Evolutionary conservation across 2,888 invertebrate species (phyloP), one percentile per base, ranked within the genome.

Genomic region (Volucella zonaria): DNA sequence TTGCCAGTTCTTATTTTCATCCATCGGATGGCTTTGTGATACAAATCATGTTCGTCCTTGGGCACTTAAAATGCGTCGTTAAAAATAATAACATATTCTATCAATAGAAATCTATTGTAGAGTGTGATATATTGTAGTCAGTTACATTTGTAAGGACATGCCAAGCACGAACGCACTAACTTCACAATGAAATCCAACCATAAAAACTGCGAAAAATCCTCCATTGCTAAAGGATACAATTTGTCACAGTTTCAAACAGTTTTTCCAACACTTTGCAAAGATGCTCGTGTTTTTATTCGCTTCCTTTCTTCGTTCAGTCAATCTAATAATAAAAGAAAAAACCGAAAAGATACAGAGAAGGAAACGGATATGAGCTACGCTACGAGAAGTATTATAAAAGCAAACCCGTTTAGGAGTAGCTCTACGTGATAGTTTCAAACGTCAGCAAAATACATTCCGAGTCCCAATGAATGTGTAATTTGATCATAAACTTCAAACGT

Each of bases 381-480:
- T 54, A 47, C 47, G 54, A 54, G 38, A 3, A 42, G 56, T n/a
- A 40, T 14, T n/a, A 15, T 61, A 43, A 31, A 70, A 54, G 49
- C 56, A 62, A 70, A 38, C 38, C 62, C 70, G 70, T 58, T 66
- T 74, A 64, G 58, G 64, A 75, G 47, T 45, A 40, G 6, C 31
- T 31, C 6, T 64, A 74, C 62, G 73, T 74, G 73, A 58, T 75
- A 75, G 59, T 59, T 59, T 59, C 43, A 59, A 59, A 58, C 14
- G 40, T 42, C 45, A 23, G 42, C 11, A 42, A 23, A 47, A 66
- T 58, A 70, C 8, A 70, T 49, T 51, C 51, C 10, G 31, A 42
- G 42, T 52, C 67, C 61, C 49, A 66, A 59, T 73, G 79, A 80
- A 80, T 80, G 67, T 54, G 76, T 66, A 76, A 76, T 81, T 76